Base-by-base conservation (phyloP, 2,888 invertebrate species). In the Hyppa rectilinea region DNA sequence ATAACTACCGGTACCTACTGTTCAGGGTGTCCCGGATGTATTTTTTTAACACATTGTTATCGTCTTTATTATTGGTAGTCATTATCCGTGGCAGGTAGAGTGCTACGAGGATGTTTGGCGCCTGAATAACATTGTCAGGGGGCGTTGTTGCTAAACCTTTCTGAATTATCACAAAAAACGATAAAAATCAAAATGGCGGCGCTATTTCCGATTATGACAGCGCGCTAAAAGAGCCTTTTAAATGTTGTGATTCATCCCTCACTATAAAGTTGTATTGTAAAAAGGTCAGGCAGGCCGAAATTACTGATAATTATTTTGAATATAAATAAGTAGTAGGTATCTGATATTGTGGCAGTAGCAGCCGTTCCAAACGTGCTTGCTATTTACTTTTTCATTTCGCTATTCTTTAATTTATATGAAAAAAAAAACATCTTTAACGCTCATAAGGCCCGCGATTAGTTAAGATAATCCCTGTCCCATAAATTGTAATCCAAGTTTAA, bases 401-500 rank as follows among this genome's bases (percentile, higher is more conserved):
- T 14, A 10, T 31, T 7, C 2, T 14, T 34, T 20, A 23, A 31
- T 66, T 50, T 67, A 12, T 66, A 14, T 64, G 9, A 23, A 53
- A 20, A 43, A 34, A 23, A 53, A 20, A 43, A 34, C 9, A 2
- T 6, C 17, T 31, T 23, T 17, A n/a, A 17, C 2, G 9, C 4
- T 17, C 7, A 50, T 29, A 45, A 29, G n/a, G n/a, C n/a, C n/a
- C 38, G 55, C 38, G n/a, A 31, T 34, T 40, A 1, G 9, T 17
- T 50, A 40, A 47, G 3, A 43, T 43, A 23, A 63, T 73, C 53
- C 29, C 29, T 29, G 14, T 23, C 29, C 23, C 26, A 4, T 53
- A 20, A 58, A 59, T 45, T 5, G 0, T 53, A 61, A 71, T 40
- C 55, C 20, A 20, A 47, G n/a, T 53, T 34, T 49, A 53, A 53